Evolutionary conservation across 1,140 invertebrate genomes (phyloP).

Genomic region (Aphelenchoides avenae): DNA sequence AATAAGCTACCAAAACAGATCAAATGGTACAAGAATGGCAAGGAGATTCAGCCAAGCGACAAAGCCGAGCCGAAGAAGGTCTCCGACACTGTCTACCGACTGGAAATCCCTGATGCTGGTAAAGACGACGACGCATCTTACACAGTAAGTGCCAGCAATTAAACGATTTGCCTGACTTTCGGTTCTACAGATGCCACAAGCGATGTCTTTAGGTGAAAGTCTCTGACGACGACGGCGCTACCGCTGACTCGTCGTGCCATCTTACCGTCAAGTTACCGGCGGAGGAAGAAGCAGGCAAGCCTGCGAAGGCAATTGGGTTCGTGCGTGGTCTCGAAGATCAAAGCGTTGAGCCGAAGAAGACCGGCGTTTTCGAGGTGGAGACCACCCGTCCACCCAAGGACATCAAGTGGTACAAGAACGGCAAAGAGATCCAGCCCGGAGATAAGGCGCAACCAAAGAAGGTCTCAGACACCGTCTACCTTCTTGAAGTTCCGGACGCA

Average conservation of each 20-base stretch:
- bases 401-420: slow-evolving; percentile 76
- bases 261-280: slow-evolving; percentile 29
- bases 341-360: slow-evolving; percentile 73
- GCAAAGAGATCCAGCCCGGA: slow-evolving; percentile 75
- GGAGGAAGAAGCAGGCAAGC: slow-evolving; percentile 33
- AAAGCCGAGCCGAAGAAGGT: slow-evolving; percentile 39
- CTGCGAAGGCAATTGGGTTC: slow-evolving; percentile 58
- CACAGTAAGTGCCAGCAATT: slow-evolving; percentile 53
- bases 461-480: slow-evolving; percentile 38
- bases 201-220: slow-evolving; percentile 27
- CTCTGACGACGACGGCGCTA: slow-evolving; percentile 65
- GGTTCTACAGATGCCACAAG: too few species aligned
- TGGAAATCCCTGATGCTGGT: slow-evolving; percentile 61
- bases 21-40: slow-evolving; percentile 76
- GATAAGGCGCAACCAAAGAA: slow-evolving; percentile 61
- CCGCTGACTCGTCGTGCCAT: slow-evolving; percentile 62
- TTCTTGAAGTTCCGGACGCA: slow-evolving; percentile 36
- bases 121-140: slow-evolving; percentile 61
- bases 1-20: slow-evolving; percentile 79
- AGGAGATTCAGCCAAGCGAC: slow-evolving; percentile 67
- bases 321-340: slow-evolving; percentile 68
- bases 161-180: too few species aligned
- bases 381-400: slow-evolving; percentile 78
- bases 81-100: slow-evolving; percentile 52
- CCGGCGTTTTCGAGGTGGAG: slow-evolving; percentile 71